Evolutionary conservation across 2,888 invertebrate species (phyloP).

Genomic region (Hyles lineata): DNA sequence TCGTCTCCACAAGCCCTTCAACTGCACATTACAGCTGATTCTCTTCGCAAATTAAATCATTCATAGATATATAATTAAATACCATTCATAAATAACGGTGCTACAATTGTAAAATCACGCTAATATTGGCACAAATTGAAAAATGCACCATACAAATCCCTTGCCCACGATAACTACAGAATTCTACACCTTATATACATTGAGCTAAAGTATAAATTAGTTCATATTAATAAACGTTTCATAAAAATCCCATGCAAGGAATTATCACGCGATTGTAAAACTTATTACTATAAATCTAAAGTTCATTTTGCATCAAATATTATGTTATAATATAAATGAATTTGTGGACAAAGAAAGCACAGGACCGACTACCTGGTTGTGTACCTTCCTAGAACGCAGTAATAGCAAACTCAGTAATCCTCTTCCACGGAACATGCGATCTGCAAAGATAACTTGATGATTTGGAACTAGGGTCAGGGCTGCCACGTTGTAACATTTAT

Average conservation of each 20-base stretch:
- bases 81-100: constrained; percentile 30
- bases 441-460: constrained; percentile 73
- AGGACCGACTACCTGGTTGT: constrained; percentile 70
- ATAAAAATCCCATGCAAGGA: not conserved
- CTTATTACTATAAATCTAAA: not conserved
- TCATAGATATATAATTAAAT: constrained; percentile 22
- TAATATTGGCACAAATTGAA: constrained; percentile 26
- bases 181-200: not conserved
- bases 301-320: not conserved
- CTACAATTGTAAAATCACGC: constrained; percentile 24
- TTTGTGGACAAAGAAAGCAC: constrained; percentile 66
- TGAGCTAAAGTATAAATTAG: not conserved
- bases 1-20: not conserved
- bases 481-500: constrained; percentile 47
- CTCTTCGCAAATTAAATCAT: constrained; percentile 13
- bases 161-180: not conserved
- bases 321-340: constrained; percentile 31
- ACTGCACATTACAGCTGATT: not conserved
- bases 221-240: constrained; percentile 17
- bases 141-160: constrained; percentile 24
- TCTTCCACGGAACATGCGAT: constrained; percentile 76
- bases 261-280: not conserved
- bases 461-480: constrained; percentile 62
- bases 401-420: constrained; percentile 78
- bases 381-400: constrained; percentile 80